Evolutionary conservation across 2,797 vertebrate genomes (phyloP).

Genomic region (Ataeniobius toweri): DNA sequence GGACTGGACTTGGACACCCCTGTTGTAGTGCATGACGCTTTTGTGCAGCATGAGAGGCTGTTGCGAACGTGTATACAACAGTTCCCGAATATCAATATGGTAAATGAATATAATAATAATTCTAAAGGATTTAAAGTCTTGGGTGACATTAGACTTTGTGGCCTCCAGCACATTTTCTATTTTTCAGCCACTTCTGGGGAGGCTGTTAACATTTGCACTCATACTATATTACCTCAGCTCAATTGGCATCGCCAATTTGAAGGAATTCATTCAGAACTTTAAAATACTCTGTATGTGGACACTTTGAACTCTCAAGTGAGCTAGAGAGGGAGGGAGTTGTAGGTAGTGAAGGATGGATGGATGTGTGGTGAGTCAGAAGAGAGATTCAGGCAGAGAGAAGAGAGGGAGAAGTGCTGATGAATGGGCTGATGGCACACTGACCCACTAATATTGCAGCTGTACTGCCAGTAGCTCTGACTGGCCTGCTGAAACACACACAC

Average conservation of each 20-base stretch:
- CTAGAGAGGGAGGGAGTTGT: conserved; percentile 22
- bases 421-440: conserved; percentile 82
- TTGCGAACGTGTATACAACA: background rate
- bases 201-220: conserved; percentile 8
- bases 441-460: conserved; percentile 79
- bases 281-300: conserved; percentile 19
- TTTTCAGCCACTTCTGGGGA: conserved; percentile 9
- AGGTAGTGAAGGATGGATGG: conserved; percentile 40
- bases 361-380: conserved; percentile 63
- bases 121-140: background rate
- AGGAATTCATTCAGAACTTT: conserved; percentile 32
- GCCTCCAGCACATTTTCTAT: conserved; percentile 10
- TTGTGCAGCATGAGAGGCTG: background rate
- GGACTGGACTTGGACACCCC: no score
- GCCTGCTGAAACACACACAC: conserved; percentile 54
- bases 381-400: conserved; percentile 48
- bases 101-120: background rate
- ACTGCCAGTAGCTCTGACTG: conserved; percentile 72
- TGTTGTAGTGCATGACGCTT: background rate
- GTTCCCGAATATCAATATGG: background rate
- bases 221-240: conserved; percentile 13
- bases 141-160: background rate
- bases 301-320: conserved; percentile 30
- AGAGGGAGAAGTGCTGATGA: conserved; percentile 73
- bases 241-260: conserved; percentile 1